Base-by-base conservation (phyloP, 2,888 invertebrate species). In the Rosalia funebris region DNA sequence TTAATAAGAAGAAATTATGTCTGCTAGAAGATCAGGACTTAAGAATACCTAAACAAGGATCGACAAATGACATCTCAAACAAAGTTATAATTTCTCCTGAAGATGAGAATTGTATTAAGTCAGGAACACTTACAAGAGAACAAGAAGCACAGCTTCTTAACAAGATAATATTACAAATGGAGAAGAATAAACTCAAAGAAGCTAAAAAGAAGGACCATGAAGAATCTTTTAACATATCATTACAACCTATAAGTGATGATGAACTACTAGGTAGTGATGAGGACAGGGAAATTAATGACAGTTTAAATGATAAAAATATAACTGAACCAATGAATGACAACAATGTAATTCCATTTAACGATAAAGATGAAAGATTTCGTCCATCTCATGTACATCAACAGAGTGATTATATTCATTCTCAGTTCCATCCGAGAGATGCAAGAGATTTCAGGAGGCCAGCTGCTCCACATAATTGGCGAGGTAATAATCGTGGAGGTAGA, bases 51-150 rank as follows among this genome's bases (percentile, higher is more conserved):
- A 64, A 64, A 36, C 47, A 56, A 4, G 59, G 68, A 1, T 59
- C 68, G 10, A 58, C 63, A 3, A 52, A 57, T 10, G 66, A 68
- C 25, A 47, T 45, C 1, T 46, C 66, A 5, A 89, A 89, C 57
- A 89, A 91, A 70, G 89, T 91, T 60, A 89, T 90, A 41, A 92
- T 93, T 60, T 89, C 93, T 77, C 87, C 88, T 7, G 92, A 93
- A 74, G 95, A 95, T 0, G 92, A 93, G 60, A 91, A 91, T 71
- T 88, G 91, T 71, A 86, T 90, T 62, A 89, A 88, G 63, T 88
- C 88, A 50, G 92, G 94, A 0, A 87, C 87, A 42, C 86, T 93
- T 58, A 89, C 90, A 48, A 88, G 89, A 74, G 88, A 86, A 25
- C 90, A 92, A 73, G 91, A 91, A 77, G 89, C 90, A 69, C 88